These are phyloP conservation scores for Oscheius sp. DNA, from an alignment of 2,888 invertebrate species.

Conservation along the genomic window DNA sequence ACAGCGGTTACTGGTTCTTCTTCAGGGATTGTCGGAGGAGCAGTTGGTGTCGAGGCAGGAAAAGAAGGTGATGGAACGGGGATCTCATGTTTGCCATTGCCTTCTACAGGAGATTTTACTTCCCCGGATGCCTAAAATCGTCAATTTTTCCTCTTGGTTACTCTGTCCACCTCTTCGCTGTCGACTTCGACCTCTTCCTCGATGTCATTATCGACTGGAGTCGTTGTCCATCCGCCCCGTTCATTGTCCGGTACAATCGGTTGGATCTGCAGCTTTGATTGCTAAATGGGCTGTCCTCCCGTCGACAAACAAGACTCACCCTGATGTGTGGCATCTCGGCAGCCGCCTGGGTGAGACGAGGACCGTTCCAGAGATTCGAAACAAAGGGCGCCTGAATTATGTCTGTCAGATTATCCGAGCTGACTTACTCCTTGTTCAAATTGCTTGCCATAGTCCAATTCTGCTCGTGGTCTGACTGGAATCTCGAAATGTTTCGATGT, in stretches of 20 bases:
- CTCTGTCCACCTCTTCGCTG: background rate
- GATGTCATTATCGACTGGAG: slow-evolving; percentile 3
- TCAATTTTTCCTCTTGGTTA: background rate
- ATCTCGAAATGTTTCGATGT: slow-evolving; percentile 42
- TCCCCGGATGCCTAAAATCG: background rate
- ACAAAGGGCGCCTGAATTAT: slow-evolving; percentile 16
- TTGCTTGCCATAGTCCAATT: slow-evolving; percentile 38
- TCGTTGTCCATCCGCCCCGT: background rate
- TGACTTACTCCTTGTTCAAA: slow-evolving; percentile 20
- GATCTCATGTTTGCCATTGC: background rate
- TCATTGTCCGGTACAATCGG: slow-evolving; percentile 6
- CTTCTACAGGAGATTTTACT: background rate
- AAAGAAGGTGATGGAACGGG: background rate
- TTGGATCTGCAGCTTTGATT: slow-evolving; percentile 21
- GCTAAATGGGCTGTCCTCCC: background rate
- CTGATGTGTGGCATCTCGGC: slow-evolving; percentile 12
- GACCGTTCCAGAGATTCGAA: slow-evolving; percentile 10
- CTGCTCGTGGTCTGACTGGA: slow-evolving; percentile 49
- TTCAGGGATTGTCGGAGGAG: too few species aligned
- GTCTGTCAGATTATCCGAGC: background rate
- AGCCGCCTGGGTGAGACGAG: background rate
- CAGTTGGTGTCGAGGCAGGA: background rate
- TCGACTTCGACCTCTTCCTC: slow-evolving; percentile 2
- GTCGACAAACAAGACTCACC: background rate
- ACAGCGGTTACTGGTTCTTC: slow-evolving; percentile 30